Percentiles rank a stretch among this genome's conserved stretches.
Evolutionary conservation across 2,797 vertebrate species (phyloP).

Genomic region (Octomys mimax): DNA sequence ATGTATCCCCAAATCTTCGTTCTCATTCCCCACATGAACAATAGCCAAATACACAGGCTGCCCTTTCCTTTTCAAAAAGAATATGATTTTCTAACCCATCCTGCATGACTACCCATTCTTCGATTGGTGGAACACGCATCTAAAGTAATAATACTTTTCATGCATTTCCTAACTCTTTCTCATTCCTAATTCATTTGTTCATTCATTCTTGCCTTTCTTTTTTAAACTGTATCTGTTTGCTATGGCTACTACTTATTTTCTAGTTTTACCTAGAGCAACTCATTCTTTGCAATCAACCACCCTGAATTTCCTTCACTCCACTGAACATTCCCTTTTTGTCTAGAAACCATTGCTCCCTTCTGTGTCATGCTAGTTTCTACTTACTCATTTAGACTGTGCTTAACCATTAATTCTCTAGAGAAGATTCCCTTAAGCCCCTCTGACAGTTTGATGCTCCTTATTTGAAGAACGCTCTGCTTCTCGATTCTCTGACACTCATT

Average conservation of each 20-base stretch:
- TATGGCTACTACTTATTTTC: background rate
- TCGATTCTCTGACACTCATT: background rate
- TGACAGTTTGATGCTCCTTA: background rate
- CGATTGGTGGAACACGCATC: background rate
- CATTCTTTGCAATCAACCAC: background rate
- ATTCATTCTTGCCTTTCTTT: background rate
- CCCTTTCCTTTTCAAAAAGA: background rate
- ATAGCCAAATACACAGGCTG: too few relatives aligned
- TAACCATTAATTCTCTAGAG: background rate
- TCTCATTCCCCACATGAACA: background rate
- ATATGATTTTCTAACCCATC: background rate
- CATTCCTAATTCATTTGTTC: background rate
- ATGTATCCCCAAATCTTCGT: background rate
- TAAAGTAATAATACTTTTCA: background rate
- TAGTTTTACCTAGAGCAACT: background rate
- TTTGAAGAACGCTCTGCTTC: background rate
- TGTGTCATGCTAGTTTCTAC: background rate
- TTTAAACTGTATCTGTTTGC: background rate
- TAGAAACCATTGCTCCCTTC: background rate
- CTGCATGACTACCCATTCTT: background rate
- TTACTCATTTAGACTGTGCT: background rate
- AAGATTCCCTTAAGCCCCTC: background rate
- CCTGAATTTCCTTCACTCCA: background rate
- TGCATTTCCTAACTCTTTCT: background rate
- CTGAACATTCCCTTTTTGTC: background rate